Conservation (phyloP, 2,113 vertebrate genomes). For the Naja naja region DNA sequence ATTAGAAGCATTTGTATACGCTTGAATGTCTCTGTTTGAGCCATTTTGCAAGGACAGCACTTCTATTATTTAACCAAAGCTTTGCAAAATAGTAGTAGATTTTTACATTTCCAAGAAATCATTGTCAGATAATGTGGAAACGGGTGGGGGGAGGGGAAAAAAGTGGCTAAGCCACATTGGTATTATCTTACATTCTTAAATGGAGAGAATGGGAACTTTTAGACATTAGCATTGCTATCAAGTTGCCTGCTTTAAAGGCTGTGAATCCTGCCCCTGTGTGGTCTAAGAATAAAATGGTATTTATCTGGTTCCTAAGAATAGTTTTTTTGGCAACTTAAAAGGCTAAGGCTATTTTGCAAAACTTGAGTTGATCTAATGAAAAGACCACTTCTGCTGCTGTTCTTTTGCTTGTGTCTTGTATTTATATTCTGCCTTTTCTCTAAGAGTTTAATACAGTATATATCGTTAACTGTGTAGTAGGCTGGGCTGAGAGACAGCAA, state of each 20-base stretch:
- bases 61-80: background rate
- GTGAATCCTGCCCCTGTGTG: background rate
- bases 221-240: background rate
- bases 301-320: background rate
- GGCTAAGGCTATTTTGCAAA: background rate
- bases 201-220: background rate
- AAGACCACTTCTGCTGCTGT: background rate
- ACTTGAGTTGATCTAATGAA: background rate
- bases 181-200: background rate
- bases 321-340: background rate
- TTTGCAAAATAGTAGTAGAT: background rate
- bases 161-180: background rate
- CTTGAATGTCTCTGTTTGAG: background rate
- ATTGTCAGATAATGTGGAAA: background rate
- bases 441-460: background rate
- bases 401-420: background rate
- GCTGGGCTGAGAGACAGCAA: background rate
- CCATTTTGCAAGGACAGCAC: background rate
- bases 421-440: background rate
- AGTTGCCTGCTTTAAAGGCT: background rate
- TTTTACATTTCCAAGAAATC: background rate
- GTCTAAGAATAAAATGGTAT: background rate
- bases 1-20: background rate
- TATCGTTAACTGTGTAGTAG: background rate
- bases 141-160: too few relatives aligned